Conservation (phyloP, 2,797 vertebrate genomes). For the Acanthis flammea region DNA sequence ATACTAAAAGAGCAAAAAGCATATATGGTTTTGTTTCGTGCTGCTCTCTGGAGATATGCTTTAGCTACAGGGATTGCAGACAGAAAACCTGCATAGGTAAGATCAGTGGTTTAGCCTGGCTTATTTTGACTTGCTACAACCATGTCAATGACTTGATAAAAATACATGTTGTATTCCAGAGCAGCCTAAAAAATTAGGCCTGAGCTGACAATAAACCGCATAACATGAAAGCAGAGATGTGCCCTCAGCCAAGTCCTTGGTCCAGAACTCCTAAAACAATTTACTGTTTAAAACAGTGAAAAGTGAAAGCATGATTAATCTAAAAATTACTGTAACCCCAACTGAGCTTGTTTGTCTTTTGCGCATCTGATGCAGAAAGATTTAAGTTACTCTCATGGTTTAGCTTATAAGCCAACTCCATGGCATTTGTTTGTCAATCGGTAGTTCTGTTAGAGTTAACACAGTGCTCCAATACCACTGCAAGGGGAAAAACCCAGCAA, state of each 20-base stretch:
- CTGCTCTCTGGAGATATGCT: neutral
- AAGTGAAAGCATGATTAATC: neutral
- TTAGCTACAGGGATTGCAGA: neutral
- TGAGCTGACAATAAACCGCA: neutral
- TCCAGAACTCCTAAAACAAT: neutral
- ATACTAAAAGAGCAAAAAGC: neutral
- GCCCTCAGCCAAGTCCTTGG: neutral
- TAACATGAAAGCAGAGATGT: neutral
- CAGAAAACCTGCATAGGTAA: neutral
- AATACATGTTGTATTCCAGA: neutral
- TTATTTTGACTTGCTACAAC: neutral
- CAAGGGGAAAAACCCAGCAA: neutral
- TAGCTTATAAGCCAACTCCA: neutral
- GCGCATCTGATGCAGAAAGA: neutral
- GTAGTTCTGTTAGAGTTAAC: constrained; percentile 21
- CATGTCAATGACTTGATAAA: neutral
- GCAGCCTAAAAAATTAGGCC: neutral
- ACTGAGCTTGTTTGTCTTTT: neutral
- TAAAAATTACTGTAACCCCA: neutral
- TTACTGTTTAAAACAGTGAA: neutral
- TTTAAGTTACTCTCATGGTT: neutral
- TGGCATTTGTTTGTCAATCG: constrained; percentile 26
- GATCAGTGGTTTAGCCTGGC: neutral
- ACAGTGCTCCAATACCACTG: neutral
- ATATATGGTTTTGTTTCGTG: neutral